Percentiles rank a stretch among this genome's conserved stretches.
phyloP scores from a whole-genome alignment of 2,797 vertebrate species.

The Pipistrellus nathusii region DNA sequence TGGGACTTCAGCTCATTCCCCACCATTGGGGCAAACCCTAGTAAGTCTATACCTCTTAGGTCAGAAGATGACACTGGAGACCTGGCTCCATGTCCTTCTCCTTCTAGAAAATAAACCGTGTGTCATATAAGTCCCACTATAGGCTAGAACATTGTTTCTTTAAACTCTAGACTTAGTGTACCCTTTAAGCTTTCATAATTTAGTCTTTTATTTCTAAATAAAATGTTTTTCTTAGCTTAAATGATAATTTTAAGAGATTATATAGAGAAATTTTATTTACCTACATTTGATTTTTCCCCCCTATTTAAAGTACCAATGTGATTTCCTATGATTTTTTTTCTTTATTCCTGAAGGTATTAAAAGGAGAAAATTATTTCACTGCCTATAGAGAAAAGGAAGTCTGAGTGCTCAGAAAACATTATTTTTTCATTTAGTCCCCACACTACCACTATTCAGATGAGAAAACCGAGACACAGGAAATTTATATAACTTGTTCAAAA shows the following conservation, averaged over 20 bases:
- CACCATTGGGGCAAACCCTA: neutral
- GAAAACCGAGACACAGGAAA: neutral
- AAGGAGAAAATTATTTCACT: neutral
- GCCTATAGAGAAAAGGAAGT: neutral
- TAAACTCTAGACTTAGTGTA: neutral
- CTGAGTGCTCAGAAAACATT: neutral
- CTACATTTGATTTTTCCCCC: neutral
- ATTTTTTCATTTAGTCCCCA: neutral
- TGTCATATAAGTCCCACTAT: neutral
- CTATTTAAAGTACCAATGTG: neutral
- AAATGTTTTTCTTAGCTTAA: conserved; percentile 18
- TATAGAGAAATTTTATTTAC: neutral
- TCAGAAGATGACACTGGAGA: neutral
- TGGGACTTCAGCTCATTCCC: neutral
- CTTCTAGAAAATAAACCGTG: neutral
- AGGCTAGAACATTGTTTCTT: neutral
- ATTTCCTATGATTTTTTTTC: neutral
- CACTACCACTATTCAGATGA: neutral
- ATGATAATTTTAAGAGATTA: conserved; percentile 1
- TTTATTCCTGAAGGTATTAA: conserved; percentile 10
- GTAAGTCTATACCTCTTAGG: neutral
- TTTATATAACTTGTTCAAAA: neutral
- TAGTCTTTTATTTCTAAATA: conserved; percentile 28
- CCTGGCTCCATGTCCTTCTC: neutral
- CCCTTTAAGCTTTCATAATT: neutral